Evolutionary conservation across 2,797 vertebrate species (phyloP).

Genomic region (Tokudaia tokunoshimensis): DNA sequence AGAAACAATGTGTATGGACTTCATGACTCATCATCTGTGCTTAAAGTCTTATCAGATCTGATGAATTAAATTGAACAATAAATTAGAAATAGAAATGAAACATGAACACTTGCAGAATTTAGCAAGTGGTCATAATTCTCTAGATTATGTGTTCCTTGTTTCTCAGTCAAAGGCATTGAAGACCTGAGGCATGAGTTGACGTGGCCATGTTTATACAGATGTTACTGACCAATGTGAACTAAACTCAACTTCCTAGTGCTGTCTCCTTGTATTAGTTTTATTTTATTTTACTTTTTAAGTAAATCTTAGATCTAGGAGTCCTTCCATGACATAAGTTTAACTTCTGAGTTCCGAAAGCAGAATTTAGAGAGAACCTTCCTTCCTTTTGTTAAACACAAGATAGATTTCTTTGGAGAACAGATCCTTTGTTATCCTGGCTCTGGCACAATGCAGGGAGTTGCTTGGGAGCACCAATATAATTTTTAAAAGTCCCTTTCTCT

Average conservation of each 20-base stretch:
- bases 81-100: background rate
- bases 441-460: background rate
- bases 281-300: background rate
- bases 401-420: background rate
- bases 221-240: background rate
- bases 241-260: background rate
- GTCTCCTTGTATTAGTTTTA: background rate
- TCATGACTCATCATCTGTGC: background rate
- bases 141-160: background rate
- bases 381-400: constrained; percentile 36
- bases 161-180: background rate
- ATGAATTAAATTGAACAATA: background rate
- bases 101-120: background rate
- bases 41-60: constrained; percentile 16
- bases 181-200: background rate
- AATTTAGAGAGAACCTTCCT: background rate
- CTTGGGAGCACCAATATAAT: background rate
- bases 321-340: constrained; percentile 7
- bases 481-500: constrained; percentile 26
- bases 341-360: background rate
- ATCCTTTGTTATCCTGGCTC: background rate
- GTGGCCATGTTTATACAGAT: background rate
- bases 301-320: background rate
- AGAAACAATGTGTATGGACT: background rate
- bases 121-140: background rate